phyloP scores from a whole-genome alignment of 1,140 invertebrate species.

The Papilio polyxenes region DNA sequence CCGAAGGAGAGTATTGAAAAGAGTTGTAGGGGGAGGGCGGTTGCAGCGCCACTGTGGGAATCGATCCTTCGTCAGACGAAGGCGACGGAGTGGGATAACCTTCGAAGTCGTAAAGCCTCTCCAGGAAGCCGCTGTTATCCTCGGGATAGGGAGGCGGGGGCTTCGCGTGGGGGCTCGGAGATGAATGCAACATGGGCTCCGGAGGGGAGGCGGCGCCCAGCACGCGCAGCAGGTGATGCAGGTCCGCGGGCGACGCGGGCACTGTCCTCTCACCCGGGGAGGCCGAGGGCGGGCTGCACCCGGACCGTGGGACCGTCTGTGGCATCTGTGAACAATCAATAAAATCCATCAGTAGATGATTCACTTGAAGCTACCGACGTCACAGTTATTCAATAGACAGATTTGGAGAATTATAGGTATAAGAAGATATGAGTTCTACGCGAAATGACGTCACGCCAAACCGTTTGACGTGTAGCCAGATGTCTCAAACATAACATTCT shows the following conservation, averaged over 20 bases:
- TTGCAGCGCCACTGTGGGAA: constrained; percentile 76
- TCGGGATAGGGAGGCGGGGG: constrained; percentile 75
- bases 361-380: not conserved
- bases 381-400: constrained; percentile 17
- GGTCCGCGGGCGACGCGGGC: constrained; percentile 81
- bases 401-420: constrained; percentile 22
- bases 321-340: constrained; percentile 86
- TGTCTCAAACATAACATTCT: constrained; percentile 59
- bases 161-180: constrained; percentile 70
- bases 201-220: constrained; percentile 80
- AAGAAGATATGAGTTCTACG: constrained; percentile 15
- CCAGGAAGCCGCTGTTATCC: constrained; percentile 68
- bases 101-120: constrained; percentile 74
- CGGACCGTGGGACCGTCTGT: constrained; percentile 88
- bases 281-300: constrained; percentile 87
- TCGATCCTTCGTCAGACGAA: constrained; percentile 79
- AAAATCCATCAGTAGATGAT: not conserved
- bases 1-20: constrained; percentile 62
- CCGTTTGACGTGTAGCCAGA: constrained; percentile 55
- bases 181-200: constrained; percentile 79
- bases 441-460: constrained; percentile 47
- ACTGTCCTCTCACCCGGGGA: constrained; percentile 83
- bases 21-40: constrained; percentile 76
- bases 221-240: constrained; percentile 80
- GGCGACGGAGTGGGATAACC: constrained; percentile 77